Evolutionary conservation across 2,888 invertebrate species (phyloP), one percentile per base, ranked within the genome.

Genomic region (Aleiodes alternator): DNA sequence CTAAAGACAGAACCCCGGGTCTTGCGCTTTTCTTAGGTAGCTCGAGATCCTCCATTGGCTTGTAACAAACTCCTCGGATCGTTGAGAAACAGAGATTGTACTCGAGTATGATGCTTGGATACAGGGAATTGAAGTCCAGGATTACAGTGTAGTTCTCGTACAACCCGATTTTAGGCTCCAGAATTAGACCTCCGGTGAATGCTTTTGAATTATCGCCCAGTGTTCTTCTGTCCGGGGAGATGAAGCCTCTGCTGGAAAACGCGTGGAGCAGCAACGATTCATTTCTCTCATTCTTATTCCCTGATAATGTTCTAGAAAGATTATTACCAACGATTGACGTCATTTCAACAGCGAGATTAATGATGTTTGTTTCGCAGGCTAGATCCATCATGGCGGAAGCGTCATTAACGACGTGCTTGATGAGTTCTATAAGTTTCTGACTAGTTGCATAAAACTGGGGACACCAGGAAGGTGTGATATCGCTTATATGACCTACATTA

Each of bases 11-110:
- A 66, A 99, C 94, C 4, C 99, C 99, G 4, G 93, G 92, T 31
- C 43, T 0, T 3, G 3, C 11, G 9, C 11, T 85, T 34, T 87
- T 81, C 75, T 91, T 91, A 0, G 93, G 93, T 8, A 91, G 76
- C 7, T 50, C 79, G 31, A 59, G 11, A 4, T 59, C 34, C 76
- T 57, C 1, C 31, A 81, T 72, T 7, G 87, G 82, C 4, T 84
- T 84, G 64, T 85, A 87, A 12, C 88, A 88, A 12, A 89, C 89
- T 1, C 89, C 88, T 31, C 85, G 82, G 5, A 95, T 92, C 0
- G 99, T 99, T 0, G 99, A 99, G 88, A 99, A 99, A 88, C 99
- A 99, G 81, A 99, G 96, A 89, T 99, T 99, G 89, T 96, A 99
- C 87, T 99, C 99, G 88, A 99, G 99, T 83, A 99, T 99, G 81